Evolutionary conservation across 2,888 invertebrate species (phyloP).

Genomic region (Chalcis sispes): DNA sequence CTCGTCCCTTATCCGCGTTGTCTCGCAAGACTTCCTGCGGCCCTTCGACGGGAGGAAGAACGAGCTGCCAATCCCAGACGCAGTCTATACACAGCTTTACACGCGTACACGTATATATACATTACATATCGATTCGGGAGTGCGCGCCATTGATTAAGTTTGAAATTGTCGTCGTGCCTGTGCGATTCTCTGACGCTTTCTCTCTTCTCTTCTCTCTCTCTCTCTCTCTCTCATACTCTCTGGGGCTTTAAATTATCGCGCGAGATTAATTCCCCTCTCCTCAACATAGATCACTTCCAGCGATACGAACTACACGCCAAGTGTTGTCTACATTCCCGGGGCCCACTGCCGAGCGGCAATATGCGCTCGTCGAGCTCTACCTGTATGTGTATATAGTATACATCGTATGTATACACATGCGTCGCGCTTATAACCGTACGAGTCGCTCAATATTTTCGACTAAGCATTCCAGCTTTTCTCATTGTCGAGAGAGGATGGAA

Average conservation of each 20-base stretch:
- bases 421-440: too few relatives aligned
- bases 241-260: conserved; percentile 66
- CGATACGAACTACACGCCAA: too few relatives aligned
- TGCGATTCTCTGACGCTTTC: conserved; percentile 44
- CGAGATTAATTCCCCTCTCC: conserved; percentile 65
- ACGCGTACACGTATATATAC: conserved; percentile 21
- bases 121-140: conserved; percentile 9
- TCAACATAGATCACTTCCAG: conserved; percentile 57
- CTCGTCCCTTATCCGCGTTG: neutral
- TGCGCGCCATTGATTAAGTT: conserved; percentile 67
- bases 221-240: conserved; percentile 7
- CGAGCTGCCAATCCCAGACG: conserved; percentile 66
- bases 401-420: too few relatives aligned
- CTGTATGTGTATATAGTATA: too few relatives aligned
- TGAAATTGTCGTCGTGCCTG: conserved; percentile 68
- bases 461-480: too few relatives aligned
- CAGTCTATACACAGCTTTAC: conserved; percentile 51
- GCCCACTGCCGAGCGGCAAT: too few relatives aligned
- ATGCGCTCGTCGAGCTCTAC: too few relatives aligned
- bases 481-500: too few relatives aligned
- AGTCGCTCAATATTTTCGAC: too few relatives aligned
- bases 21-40: conserved; percentile 48
- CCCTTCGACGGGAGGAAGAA: conserved; percentile 51
- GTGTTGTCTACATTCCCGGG: too few relatives aligned
- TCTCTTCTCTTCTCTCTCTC: conserved; percentile 4